phyloP scores from a whole-genome alignment of 2,113 vertebrate genomes.

The Gallinago paraguaiae region DNA sequence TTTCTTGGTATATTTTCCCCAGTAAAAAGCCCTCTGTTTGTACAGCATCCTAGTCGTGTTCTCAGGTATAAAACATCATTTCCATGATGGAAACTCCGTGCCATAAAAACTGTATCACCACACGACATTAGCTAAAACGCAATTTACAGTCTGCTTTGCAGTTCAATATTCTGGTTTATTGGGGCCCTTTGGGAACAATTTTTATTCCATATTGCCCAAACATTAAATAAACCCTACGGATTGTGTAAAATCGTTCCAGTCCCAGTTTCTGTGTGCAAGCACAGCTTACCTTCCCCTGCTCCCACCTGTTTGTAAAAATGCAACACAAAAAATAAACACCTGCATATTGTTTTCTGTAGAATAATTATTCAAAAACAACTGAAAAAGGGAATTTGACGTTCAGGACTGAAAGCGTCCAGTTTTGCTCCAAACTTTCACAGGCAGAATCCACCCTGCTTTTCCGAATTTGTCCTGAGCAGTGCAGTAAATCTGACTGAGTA shows the following conservation, averaged over 20 bases:
- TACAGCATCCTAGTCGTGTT: background rate
- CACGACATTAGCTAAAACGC: conserved; percentile 32
- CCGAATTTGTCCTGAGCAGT: background rate
- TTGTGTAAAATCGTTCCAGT: conserved; percentile 18
- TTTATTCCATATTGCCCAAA: background rate
- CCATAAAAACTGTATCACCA: conserved; percentile 5
- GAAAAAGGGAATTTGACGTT: background rate
- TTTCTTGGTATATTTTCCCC: background rate
- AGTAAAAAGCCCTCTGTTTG: background rate
- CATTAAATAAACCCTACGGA: conserved; percentile 52
- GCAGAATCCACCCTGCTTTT: background rate
- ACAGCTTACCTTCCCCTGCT: conserved; percentile 5
- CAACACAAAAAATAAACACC: background rate
- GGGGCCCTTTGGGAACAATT: conserved; percentile 20
- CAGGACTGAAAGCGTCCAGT: background rate
- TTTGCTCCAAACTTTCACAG: background rate
- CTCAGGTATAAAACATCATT: background rate
- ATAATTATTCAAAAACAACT: background rate
- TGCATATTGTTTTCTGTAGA: background rate
- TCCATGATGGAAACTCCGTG: conserved; percentile 7
- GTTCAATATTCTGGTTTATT: conserved; percentile 40
- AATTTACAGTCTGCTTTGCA: conserved; percentile 46
- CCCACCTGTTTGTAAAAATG: background rate
- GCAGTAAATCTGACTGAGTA: background rate
- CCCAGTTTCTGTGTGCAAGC: conserved; percentile 17